phyloP scores from a whole-genome alignment of 2,113 vertebrate species.

The Dryoscopus gambensis region DNA sequence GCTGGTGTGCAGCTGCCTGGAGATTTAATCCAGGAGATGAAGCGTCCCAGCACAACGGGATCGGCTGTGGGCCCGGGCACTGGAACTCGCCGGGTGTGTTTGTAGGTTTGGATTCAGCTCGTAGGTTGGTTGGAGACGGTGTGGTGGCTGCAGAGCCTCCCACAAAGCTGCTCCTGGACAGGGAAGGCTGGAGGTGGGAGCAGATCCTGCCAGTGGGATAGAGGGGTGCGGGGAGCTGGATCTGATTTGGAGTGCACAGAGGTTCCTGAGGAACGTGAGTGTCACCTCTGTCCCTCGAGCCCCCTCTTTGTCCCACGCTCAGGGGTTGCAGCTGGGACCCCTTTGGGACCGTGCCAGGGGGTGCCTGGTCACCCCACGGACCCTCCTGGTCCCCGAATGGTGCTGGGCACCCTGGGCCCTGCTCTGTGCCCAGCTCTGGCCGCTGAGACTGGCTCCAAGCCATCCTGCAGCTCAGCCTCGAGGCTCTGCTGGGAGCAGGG shows the following conservation, averaged over 20 bases:
- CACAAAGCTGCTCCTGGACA: not conserved
- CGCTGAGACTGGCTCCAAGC: fast-evolving
- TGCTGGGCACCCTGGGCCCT: not conserved
- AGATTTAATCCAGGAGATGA: not conserved
- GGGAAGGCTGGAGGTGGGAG: not conserved
- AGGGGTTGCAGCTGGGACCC: not conserved
- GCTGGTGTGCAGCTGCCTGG: not conserved
- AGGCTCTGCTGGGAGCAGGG: not conserved
- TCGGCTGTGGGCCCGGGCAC: not conserved
- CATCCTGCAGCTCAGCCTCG: fast-evolving
- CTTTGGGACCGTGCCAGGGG: not conserved
- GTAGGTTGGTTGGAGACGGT: fast-evolving
- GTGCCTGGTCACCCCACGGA: not conserved
- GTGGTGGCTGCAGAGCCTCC: not conserved
- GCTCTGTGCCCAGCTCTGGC: fast-evolving
- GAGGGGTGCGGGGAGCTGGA: not conserved
- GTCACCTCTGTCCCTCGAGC: not conserved
- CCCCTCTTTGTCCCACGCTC: no score
- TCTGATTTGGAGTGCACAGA: not conserved
- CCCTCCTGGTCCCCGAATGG: not conserved
- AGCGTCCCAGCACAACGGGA: fast-evolving
- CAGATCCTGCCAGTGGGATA: not conserved
- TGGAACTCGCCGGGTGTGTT: fast-evolving
- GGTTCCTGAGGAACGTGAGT: not conserved
- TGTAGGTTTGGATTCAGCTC: not conserved